phyloP scores from a whole-genome alignment of 2,888 invertebrate species.

The Drosophila neutralis region DNA sequence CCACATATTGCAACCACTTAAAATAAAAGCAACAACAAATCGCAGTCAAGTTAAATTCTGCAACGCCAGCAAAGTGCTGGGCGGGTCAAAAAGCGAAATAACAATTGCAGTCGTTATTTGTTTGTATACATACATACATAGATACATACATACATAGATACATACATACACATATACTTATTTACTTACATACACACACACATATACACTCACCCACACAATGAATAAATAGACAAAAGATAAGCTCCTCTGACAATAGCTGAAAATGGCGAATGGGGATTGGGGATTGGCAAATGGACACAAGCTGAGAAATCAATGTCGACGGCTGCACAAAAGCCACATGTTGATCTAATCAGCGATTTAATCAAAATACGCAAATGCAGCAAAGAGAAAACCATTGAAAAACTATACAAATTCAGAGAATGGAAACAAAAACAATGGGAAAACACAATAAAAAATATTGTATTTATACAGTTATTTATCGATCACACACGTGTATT shows the following conservation, averaged over 20 bases:
- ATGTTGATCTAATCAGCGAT: slow-evolving; percentile 73
- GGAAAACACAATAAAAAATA: slow-evolving; percentile 18
- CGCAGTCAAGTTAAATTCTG: slow-evolving; percentile 22
- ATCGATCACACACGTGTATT: neutral
- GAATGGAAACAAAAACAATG: slow-evolving; percentile 1
- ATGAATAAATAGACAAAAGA: slow-evolving; percentile 15
- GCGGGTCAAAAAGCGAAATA: slow-evolving; percentile 22
- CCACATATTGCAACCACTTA: slow-evolving; percentile 16
- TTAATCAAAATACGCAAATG: slow-evolving; percentile 71
- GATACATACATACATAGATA: slow-evolving; percentile 6
- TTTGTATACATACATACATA: neutral
- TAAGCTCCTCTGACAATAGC: slow-evolving; percentile 51
- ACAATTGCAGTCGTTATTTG: slow-evolving; percentile 23
- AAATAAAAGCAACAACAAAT: slow-evolving; percentile 6
- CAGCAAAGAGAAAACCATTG: slow-evolving; percentile 33
- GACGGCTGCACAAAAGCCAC: slow-evolving; percentile 65
- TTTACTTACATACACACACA: neutral
- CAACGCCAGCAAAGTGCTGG: slow-evolving; percentile 15
- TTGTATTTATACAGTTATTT: slow-evolving; percentile 9
- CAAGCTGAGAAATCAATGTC: slow-evolving; percentile 75
- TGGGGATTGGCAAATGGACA: slow-evolving; percentile 37
- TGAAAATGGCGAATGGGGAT: slow-evolving; percentile 11
- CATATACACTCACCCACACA: slow-evolving; percentile 11
- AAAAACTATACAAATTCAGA: slow-evolving; percentile 25
- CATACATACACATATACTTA: neutral